These are phyloP conservation scores for Platyura marginata DNA, from an alignment of 1,140 invertebrate genomes.

Conservation along the genomic window DNA sequence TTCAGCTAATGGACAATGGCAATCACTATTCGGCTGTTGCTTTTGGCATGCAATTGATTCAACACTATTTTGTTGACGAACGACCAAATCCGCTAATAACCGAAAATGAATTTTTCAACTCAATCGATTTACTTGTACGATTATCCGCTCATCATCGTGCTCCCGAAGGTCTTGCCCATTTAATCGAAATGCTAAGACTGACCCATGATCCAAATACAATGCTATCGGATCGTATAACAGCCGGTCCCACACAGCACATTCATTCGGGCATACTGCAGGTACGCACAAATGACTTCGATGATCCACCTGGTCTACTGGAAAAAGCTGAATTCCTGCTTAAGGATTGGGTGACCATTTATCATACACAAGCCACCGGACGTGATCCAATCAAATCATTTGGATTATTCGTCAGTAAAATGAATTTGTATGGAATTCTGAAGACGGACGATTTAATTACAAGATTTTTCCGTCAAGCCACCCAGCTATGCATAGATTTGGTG, in stretches of 20 bases:
- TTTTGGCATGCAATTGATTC: conserved; percentile 82
- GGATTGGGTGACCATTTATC: conserved; percentile 88
- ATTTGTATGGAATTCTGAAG: conserved; percentile 88
- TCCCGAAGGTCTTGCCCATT: conserved; percentile 57
- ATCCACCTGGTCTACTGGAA: conserved; percentile 83
- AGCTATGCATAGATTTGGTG: conserved; percentile 91
- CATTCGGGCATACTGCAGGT: conserved; percentile 79
- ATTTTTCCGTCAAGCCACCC: conserved; percentile 92
- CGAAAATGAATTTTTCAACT: conserved; percentile 71
- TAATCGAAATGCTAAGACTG: conserved; percentile 56
- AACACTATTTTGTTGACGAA: conserved; percentile 76
- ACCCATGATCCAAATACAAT: conserved; percentile 46
- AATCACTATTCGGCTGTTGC: conserved; percentile 64
- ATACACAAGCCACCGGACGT: conserved; percentile 46
- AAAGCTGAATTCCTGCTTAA: conserved; percentile 87
- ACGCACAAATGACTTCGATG: conserved; percentile 70
- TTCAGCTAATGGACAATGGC: conserved; percentile 56
- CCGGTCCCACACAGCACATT: conserved; percentile 72
- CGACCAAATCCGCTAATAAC: conserved; percentile 53
- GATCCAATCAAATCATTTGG: conserved; percentile 91
- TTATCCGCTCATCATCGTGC: conserved; percentile 52
- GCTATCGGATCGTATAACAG: conserved; percentile 47
- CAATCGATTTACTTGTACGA: conserved; percentile 59
- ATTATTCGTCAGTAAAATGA: conserved; percentile 90
- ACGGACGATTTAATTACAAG: conserved; percentile 93